These are phyloP conservation scores for Eulemur coronatus DNA, from an alignment of 2,797 vertebrate species.

Conservation along the genomic window DNA sequence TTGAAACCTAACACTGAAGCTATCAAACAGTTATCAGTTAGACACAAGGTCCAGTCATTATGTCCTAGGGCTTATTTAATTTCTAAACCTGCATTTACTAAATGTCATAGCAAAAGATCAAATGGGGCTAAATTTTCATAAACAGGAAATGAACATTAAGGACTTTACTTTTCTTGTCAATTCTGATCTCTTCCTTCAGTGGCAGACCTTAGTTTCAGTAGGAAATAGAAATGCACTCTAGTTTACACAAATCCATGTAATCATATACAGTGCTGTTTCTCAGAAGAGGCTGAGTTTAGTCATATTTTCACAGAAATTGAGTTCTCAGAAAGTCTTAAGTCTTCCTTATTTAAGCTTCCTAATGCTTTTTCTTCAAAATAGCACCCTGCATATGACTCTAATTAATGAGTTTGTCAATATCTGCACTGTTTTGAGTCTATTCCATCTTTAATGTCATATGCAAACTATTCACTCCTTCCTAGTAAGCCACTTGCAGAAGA, in stretches of 20 bases:
- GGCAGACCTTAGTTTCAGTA: not conserved
- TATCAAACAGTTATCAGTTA: not conserved
- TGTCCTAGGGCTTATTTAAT: not conserved
- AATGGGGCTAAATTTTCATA: not conserved
- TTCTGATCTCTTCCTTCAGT: not conserved
- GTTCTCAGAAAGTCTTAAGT: constrained; percentile 54
- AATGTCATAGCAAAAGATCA: not conserved
- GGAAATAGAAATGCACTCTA: not conserved
- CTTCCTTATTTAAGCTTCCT: constrained; percentile 9
- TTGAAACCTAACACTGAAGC: not conserved
- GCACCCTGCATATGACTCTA: constrained; percentile 58
- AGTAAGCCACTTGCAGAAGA: not conserved
- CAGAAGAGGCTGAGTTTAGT: not conserved
- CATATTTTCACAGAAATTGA: constrained; percentile 46
- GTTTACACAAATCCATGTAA: not conserved
- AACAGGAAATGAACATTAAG: not conserved
- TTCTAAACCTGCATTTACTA: not conserved
- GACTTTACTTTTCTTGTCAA: not conserved
- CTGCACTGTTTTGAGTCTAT: constrained; percentile 27
- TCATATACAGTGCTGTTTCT: not conserved
- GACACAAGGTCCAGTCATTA: not conserved
- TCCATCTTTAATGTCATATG: constrained; percentile 36
- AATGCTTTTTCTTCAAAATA: constrained; percentile 51
- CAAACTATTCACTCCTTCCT: constrained; percentile 40
- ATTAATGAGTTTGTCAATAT: constrained; percentile 70